Base-by-base conservation (phyloP, 1,140 invertebrate species). In the Drosophila hydei region DNA sequence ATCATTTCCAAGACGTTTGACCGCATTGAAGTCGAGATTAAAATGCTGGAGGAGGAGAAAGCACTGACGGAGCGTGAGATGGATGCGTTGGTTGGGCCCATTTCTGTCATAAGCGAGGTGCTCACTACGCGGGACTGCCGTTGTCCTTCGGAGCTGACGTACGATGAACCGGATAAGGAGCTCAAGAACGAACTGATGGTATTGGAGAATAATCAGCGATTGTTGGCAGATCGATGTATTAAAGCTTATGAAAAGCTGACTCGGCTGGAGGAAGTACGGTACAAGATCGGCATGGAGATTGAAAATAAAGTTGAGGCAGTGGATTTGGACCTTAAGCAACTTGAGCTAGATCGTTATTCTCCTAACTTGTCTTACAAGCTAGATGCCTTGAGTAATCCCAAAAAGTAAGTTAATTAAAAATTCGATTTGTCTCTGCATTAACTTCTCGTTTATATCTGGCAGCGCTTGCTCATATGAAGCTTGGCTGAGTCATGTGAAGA, bases 211-310 rank as follows among this genome's bases (percentile, higher is more conserved):
- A 95, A 96, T 61, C 96, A 96, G 83, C 94, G 94, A 68, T 89
- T 95, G 72, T 89, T 97, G 30, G 94, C 95, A 30, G 94, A 95
- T 68, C 94, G 95, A 62, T 95, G 95, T 72, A 94, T 96, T 83
- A 94, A 94, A 30, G 94, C 95, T 0, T 97, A 97, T 95, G 96
- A 97, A 88, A 97, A 97, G 91, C 92, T 97, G 9, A 96, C 96
- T 83, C 94, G 95, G 38, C 91, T 98, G 19, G 95, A 96, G 91
- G 96, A 97, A 69, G 94, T 97, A 0, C 94, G 94, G 67, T 96
- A 96, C 75, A 95, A 96, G 90, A 91, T 98, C 1, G 92, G 93
- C 51, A 88, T 96, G n/a, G 96, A 98, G 90, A 92, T 97, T 3
- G 94, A 95, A 52, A 96, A 98, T 89, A 98, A 98, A 91, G 93